Percentiles rank a stretch among this genome's conserved stretches.
phyloP scores from a whole-genome alignment of 1,140 invertebrate genomes.

The Eumeta japonica region DNA sequence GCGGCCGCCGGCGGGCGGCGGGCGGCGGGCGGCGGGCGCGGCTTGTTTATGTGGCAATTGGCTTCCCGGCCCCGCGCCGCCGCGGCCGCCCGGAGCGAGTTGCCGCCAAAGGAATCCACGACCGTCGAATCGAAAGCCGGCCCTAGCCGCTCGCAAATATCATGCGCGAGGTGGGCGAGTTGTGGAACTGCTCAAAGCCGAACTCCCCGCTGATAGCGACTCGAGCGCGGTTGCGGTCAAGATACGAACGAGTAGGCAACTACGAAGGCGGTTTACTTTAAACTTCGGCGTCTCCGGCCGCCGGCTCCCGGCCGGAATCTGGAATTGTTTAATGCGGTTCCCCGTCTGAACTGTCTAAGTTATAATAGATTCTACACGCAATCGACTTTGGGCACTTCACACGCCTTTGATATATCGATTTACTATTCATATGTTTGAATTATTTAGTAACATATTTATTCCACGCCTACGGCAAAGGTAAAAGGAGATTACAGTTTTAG shows the following conservation, averaged over 20 bases:
- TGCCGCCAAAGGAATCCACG: constrained; percentile 27
- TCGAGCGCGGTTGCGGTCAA: constrained; percentile 28
- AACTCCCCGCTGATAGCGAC: constrained; percentile 31
- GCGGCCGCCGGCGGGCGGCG: too few relatives aligned
- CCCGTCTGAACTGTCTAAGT: too few relatives aligned
- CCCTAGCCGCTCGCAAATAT: constrained; percentile 37
- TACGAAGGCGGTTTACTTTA: constrained; percentile 7
- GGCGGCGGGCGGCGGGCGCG: constrained; percentile 20
- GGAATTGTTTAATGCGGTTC: too few relatives aligned
- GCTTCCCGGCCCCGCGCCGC: constrained; percentile 33
- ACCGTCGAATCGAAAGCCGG: constrained; percentile 40
- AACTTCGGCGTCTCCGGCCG: too few relatives aligned
- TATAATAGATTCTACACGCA: too few relatives aligned
- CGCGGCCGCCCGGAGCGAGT: constrained; percentile 25
- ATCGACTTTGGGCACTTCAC: too few relatives aligned
- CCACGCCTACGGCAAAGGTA: too few relatives aligned
- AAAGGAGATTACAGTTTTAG: too few relatives aligned
- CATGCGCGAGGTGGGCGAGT: constrained; percentile 36
- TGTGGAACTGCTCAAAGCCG: constrained; percentile 21
- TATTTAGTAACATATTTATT: too few relatives aligned
- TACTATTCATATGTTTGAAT: too few relatives aligned
- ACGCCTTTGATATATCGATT: too few relatives aligned
- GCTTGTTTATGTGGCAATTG: constrained; percentile 48
- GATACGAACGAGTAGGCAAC: constrained; percentile 16
- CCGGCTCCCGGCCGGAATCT: too few relatives aligned